A percentile compares a stretch with the other conserved stretches of the same genome.
These are phyloP conservation scores for Leptopilina myrica DNA, from an alignment of 2,888 invertebrate genomes.

Conservation along the genomic window DNA sequence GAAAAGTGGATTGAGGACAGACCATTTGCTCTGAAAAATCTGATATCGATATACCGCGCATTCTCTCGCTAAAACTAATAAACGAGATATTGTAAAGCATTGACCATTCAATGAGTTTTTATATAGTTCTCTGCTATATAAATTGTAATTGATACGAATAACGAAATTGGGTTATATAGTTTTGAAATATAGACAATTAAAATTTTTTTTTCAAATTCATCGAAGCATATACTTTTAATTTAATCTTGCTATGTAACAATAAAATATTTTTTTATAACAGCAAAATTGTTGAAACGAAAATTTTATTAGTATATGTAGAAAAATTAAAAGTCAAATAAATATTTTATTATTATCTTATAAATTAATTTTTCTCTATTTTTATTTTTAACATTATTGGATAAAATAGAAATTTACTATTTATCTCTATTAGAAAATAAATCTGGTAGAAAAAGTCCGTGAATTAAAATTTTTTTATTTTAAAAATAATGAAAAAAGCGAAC, in stretches of 20 bases:
- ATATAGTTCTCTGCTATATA: conserved; percentile 21
- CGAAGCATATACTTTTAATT: background rate
- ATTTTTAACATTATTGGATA: no score
- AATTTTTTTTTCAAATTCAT: background rate
- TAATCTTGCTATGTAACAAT: background rate
- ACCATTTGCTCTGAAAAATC: conserved; percentile 21
- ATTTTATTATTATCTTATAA: no score
- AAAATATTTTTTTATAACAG: background rate
- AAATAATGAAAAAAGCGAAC: no score
- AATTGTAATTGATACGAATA: conserved; percentile 17
- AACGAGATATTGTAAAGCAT: conserved; percentile 16
- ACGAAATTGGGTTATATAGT: background rate
- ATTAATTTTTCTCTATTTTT: no score
- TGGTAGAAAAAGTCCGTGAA: no score
- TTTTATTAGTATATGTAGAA: no score
- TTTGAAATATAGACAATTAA: background rate
- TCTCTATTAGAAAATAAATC: no score
- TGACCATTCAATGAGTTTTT: conserved; percentile 15
- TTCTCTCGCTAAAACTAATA: conserved; percentile 22
- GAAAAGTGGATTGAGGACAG: conserved; percentile 16
- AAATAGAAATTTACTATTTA: no score
- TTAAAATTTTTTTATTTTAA: no score
- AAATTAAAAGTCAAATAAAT: no score
- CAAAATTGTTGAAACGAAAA: background rate
- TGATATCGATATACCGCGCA: conserved; percentile 24